phyloP scores from a whole-genome alignment of 2,888 invertebrate genomes.

The Ferrisia virgata region DNA sequence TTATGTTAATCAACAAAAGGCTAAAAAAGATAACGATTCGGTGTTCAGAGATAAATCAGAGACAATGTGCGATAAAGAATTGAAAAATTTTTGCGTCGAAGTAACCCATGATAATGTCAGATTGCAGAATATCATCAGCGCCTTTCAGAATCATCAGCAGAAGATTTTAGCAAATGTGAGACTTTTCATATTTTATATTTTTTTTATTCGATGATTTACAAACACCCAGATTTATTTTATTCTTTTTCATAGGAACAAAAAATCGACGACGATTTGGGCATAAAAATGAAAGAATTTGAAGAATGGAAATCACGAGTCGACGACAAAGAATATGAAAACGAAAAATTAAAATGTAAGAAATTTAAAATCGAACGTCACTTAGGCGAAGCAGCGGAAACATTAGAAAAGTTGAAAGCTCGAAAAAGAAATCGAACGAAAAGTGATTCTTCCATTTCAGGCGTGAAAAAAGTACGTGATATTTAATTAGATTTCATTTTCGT shows the following conservation, averaged over 20 bases:
- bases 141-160: conserved; percentile 28
- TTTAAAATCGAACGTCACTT: conserved; percentile 90
- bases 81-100: conserved; percentile 26
- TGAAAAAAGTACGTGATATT: conserved; percentile 24
- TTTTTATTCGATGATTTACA: neutral
- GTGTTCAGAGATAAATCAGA: neutral
- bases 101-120: conserved; percentile 1
- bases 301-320: conserved; percentile 94
- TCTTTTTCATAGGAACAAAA: conserved; percentile 26
- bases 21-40: neutral
- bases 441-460: conserved; percentile 53
- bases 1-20: neutral
- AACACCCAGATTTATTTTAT: neutral
- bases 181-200: neutral
- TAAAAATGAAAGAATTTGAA: conserved; percentile 91
- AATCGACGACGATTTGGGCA: conserved; percentile 70
- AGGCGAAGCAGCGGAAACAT: conserved; percentile 86
- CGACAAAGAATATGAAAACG: conserved; percentile 87
- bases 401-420: conserved; percentile 81
- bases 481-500: neutral
- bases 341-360: conserved; percentile 81
- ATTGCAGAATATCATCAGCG: conserved; percentile 11
- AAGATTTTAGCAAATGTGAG: conserved; percentile 23
- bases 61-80: conserved; percentile 1
- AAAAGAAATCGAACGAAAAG: conserved; percentile 57